Evolutionary conservation across 1,140 invertebrate species (phyloP).

Genomic region (Leptoteleia sp.): DNA sequence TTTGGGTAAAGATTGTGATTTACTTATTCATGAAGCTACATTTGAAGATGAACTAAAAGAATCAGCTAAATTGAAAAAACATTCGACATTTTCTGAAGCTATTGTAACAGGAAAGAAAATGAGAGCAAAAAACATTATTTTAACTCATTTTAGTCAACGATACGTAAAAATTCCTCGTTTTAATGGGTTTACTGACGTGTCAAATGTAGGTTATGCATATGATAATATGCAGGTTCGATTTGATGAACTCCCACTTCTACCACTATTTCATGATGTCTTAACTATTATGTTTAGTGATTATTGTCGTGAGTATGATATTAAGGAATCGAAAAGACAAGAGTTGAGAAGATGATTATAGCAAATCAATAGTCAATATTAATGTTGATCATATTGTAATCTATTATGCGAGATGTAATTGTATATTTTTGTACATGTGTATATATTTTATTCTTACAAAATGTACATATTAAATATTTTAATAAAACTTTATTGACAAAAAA

Average conservation of each 20-base stretch:
- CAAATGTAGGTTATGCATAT: constrained; percentile 94
- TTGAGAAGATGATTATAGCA: no score
- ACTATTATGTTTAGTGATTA: no score
- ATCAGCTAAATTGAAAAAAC: constrained; percentile 91
- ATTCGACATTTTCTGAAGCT: constrained; percentile 94
- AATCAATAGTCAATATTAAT: no score
- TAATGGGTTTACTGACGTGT: constrained; percentile 73
- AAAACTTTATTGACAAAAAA: no score
- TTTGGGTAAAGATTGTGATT: constrained; percentile 90
- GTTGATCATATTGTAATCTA: no score
- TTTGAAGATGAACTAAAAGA: constrained; percentile 93
- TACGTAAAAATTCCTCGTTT: constrained; percentile 93
- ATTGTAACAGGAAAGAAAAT: constrained; percentile 90
- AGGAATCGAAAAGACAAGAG: no score
- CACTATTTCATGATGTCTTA: constrained; percentile 90
- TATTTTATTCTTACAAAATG: no score
- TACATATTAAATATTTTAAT: no score
- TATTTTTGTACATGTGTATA: no score
- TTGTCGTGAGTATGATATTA: no score
- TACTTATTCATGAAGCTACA: constrained; percentile 98
- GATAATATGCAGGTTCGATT: constrained; percentile 94
- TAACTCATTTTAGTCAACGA: constrained; percentile 98
- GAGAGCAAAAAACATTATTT: constrained; percentile 91
- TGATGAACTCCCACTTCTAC: constrained; percentile 86
- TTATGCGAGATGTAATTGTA: no score